These are phyloP conservation scores for Philereme transversata DNA, from an alignment of 2,888 invertebrate species.

Conservation along the genomic window DNA sequence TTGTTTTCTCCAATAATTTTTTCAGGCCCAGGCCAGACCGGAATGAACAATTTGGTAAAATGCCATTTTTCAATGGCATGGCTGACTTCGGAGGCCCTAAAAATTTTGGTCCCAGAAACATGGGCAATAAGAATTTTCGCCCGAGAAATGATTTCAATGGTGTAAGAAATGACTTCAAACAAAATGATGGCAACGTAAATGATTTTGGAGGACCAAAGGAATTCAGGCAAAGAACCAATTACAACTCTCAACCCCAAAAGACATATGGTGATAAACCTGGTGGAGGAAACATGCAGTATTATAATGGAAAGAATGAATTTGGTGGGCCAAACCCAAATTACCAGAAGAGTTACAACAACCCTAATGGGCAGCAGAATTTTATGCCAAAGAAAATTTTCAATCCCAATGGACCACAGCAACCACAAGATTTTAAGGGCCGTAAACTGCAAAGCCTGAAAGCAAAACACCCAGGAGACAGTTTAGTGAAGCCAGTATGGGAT, in stretches of 20 bases:
- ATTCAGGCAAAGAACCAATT: constrained; percentile 73
- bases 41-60: constrained; percentile 86
- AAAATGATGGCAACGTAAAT: constrained; percentile 68
- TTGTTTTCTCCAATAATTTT: constrained; percentile 43
- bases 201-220: constrained; percentile 80
- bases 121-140: constrained; percentile 74
- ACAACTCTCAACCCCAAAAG: constrained; percentile 64
- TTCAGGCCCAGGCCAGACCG: constrained; percentile 86
- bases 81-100: constrained; percentile 80
- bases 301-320: constrained; percentile 75
- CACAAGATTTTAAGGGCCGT: constrained; percentile 73
- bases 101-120: constrained; percentile 75
- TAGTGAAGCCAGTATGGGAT: constrained; percentile 94
- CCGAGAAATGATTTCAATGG: constrained; percentile 80
- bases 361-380: constrained; percentile 63
- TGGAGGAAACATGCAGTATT: constrained; percentile 74
- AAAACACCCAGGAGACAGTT: constrained; percentile 88
- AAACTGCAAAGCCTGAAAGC: constrained; percentile 86
- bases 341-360: constrained; percentile 68
- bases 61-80: constrained; percentile 73
- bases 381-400: constrained; percentile 69
- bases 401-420: constrained; percentile 62
- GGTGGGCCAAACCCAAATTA: constrained; percentile 76
- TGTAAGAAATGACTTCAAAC: constrained; percentile 74
- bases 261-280: constrained; percentile 65